Evolutionary conservation across 1,140 invertebrate species (phyloP).

Genomic region (Aleiodes sp.): DNA sequence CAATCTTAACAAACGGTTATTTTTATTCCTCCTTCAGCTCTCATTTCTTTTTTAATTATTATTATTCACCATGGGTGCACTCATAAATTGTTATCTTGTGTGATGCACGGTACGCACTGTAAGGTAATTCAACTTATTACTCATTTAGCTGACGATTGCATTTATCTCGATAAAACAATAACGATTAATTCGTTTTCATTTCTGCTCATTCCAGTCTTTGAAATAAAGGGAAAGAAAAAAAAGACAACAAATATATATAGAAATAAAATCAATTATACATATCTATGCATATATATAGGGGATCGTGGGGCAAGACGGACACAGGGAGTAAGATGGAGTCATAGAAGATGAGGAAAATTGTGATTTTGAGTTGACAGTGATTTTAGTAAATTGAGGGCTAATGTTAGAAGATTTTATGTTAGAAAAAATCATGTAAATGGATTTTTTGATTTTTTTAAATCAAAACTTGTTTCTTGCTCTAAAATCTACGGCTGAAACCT

Average conservation of each 20-base stretch:
- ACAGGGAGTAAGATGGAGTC: too few species aligned
- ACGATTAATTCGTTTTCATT: background rate
- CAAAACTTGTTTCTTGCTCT: too few species aligned
- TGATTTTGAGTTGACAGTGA: too few species aligned
- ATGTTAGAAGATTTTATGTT: too few species aligned
- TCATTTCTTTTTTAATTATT: too few species aligned
- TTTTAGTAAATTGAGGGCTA: too few species aligned
- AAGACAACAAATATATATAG: slow-evolving; percentile 1
- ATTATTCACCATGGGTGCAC: background rate
- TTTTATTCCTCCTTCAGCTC: slow-evolving; percentile 1
- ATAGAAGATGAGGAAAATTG: too few species aligned
- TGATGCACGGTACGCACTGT: background rate
- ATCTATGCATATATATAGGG: background rate
- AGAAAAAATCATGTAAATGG: too few species aligned
- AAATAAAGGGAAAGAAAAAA: background rate
- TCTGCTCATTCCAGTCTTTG: background rate
- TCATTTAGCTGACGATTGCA: background rate
- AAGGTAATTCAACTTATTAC: background rate
- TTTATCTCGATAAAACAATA: background rate
- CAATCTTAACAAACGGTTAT: background rate
- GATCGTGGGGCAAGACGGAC: too few species aligned
- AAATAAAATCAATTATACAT: slow-evolving; percentile 4
- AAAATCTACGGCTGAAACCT: too few species aligned
- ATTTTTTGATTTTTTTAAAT: too few species aligned
- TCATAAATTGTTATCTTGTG: slow-evolving; percentile 6